Base-by-base conservation (phyloP, 2,797 vertebrate genomes). In the Enteromius argenteus region DNA sequence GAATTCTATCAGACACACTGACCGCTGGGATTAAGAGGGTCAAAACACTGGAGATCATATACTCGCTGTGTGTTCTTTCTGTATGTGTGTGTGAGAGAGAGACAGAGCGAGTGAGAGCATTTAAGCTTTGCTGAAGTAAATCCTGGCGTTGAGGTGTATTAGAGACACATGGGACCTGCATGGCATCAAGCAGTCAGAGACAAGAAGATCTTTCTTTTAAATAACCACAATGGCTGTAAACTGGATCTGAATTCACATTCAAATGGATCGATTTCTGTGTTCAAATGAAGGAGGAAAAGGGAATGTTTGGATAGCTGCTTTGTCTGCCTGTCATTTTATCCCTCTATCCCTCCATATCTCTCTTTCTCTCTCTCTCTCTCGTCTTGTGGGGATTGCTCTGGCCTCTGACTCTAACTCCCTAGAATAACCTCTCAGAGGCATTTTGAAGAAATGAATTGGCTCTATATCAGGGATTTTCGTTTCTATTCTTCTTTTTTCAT, bases 1-100 rank as follows among this genome's bases (percentile, higher is more conserved):
- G 98, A 99, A 99, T 99, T 99, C 98, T 98, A 99, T 99, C 97
- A 98, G 96, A 95, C 95, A 95, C 95, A 96, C 96, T 96, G 97
- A 97, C 96, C 96, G 93, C 95, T 95, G 95, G 98, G 98, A 99
- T 99, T 99, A 99, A 98, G 96, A 97, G 96, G 96, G 96, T 97
- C 96, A 98, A 97, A 98, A 96, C 98, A 98, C 97, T 96, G 97
- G 95, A 95, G 96, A 96, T 96, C 96, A 96, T 96, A 95, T 96
- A 97, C 96, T 91, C 96, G 95, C 53, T 80, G 56, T 88, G 84
- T 39, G 80, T 56, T 77, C 68, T 69, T 42, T 80, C 60, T 86
- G 62, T 74, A 81, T 84, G 76, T 84, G 46, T 60, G 83, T 46
- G 84, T 69, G 72, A 68, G 30, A 53, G 67, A 51, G 32, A 67